These are phyloP conservation scores for Phylloscopus trochiloides DNA, from an alignment of 2,113 vertebrate species.

Conservation along the genomic window DNA sequence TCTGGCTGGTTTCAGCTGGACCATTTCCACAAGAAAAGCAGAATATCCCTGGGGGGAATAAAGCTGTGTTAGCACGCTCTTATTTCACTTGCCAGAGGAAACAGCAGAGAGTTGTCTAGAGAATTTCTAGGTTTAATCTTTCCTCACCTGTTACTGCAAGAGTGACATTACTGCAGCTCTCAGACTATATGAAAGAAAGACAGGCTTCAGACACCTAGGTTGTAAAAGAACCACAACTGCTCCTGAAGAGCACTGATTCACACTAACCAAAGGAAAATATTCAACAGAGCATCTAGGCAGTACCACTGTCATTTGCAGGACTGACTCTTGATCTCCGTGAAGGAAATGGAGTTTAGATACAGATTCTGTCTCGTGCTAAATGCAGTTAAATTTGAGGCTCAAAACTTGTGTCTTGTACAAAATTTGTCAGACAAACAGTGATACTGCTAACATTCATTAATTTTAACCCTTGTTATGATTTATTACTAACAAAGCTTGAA, in stretches of 20 bases:
- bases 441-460: not conserved
- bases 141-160: not conserved
- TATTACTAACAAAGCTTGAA: not conserved
- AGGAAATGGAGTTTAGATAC: not conserved
- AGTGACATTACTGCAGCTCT: not conserved
- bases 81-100: not conserved
- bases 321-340: not conserved
- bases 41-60: conserved; percentile 8
- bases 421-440: not conserved
- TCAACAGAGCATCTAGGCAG: not conserved
- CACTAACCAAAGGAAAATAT: not conserved
- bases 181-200: not conserved
- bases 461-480: not conserved
- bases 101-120: not conserved
- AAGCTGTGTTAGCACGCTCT: not conserved
- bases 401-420: not conserved
- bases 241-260: not conserved
- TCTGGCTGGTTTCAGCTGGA: conserved; percentile 4
- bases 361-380: not conserved
- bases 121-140: not conserved
- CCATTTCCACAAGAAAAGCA: conserved; percentile 38
- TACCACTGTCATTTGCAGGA: not conserved
- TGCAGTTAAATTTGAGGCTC: not conserved
- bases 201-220: not conserved
- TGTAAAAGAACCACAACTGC: not conserved